Conservation (phyloP, 1,140 invertebrate genomes). For the Scaptomyza graminum region DNA sequence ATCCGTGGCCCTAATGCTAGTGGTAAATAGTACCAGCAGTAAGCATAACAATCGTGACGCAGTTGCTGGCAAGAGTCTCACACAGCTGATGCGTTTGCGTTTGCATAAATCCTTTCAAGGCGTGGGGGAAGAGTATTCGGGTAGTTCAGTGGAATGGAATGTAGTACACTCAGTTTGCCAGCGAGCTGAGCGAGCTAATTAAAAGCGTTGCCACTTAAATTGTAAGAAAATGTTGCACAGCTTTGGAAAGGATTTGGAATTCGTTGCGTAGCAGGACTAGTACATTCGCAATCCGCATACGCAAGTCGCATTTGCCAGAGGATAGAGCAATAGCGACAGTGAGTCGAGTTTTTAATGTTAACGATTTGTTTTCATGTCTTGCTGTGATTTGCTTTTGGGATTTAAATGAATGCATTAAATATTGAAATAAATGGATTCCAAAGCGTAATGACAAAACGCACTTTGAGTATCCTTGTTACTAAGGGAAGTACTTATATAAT, state of each 20-base stretch:
- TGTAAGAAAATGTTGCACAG: conserved; percentile 55
- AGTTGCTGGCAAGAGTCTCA: conserved; percentile 38
- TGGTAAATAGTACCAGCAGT: conserved; percentile 30
- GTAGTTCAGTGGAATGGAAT: not conserved
- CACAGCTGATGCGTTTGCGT: conserved; percentile 62
- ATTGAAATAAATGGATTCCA: conserved; percentile 44
- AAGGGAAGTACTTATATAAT: too few relatives aligned
- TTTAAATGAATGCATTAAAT: conserved; percentile 48
- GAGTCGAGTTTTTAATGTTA: conserved; percentile 46
- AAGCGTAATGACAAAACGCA: not conserved
- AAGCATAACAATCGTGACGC: conserved; percentile 7
- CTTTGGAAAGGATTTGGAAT: conserved; percentile 44
- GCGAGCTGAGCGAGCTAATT: conserved; percentile 45
- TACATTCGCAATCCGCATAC: conserved; percentile 15
- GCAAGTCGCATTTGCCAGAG: conserved; percentile 1
- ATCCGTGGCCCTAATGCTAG: conserved; percentile 38
- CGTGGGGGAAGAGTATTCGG: not conserved
- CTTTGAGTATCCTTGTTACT: not conserved
- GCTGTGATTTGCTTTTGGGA: conserved; percentile 30
- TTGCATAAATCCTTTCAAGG: conserved; percentile 54
- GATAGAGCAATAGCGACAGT: not conserved
- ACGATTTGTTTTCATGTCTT: conserved; percentile 55
- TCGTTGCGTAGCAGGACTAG: not conserved
- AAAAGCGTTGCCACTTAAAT: conserved; percentile 56
- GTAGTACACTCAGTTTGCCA: not conserved